These are phyloP conservation scores for Protophormia terraenovae DNA, from an alignment of 2,888 invertebrate genomes.

Conservation along the genomic window DNA sequence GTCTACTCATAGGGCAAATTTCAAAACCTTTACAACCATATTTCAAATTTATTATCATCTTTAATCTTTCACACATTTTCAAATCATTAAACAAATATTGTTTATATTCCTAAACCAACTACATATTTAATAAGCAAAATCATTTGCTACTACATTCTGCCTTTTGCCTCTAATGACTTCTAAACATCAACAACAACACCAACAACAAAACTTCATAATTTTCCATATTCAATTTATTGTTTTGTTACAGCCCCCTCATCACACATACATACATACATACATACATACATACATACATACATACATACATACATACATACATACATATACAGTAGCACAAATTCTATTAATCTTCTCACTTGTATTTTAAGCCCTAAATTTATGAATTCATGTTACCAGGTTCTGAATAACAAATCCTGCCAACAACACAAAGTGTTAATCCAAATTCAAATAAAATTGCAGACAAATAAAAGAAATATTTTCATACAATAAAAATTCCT, in stretches of 20 bases:
- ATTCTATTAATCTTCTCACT: constrained; percentile 21
- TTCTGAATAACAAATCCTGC: constrained; percentile 23
- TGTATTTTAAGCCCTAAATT: constrained; percentile 6
- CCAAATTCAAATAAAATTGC: constrained; percentile 49
- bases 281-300: too few relatives aligned
- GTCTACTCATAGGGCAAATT: too few relatives aligned
- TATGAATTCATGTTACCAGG: constrained; percentile 46
- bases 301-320: too few relatives aligned
- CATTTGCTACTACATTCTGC: neutral
- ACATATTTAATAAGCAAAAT: constrained; percentile 6
- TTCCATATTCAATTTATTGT: constrained; percentile 11
- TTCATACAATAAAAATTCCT: constrained; percentile 12
- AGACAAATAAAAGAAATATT: constrained; percentile 8
- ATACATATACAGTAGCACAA: neutral
- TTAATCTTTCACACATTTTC: neutral
- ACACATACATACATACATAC: neutral
- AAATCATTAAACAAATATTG: constrained; percentile 4
- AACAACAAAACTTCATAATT: constrained; percentile 31
- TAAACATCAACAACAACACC: too few relatives aligned
- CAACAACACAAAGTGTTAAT: constrained; percentile 61
- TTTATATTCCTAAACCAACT: neutral
- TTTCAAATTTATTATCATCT: too few relatives aligned
- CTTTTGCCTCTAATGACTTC: too few relatives aligned
- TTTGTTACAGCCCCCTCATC: neutral
- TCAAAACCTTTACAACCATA: too few relatives aligned